These are phyloP conservation scores for Falcunculus frontatus DNA, from an alignment of 2,113 vertebrate genomes.

Conservation along the genomic window DNA sequence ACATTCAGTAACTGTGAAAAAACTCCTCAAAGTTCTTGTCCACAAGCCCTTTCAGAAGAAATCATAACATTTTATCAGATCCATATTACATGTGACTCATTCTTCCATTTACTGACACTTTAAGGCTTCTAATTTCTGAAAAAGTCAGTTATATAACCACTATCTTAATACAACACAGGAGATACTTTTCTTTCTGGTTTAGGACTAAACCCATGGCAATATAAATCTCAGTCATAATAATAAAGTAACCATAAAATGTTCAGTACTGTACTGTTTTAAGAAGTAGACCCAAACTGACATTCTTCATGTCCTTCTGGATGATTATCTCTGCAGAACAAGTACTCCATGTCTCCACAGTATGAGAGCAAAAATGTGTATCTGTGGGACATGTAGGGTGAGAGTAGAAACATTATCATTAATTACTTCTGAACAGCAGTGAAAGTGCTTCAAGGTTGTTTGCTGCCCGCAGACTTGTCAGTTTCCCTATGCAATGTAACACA, in stretches of 20 bases:
- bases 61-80: neutral
- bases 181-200: neutral
- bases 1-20: neutral
- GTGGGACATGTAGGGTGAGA: neutral
- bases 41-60: neutral
- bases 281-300: neutral
- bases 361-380: neutral
- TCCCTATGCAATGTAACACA: neutral
- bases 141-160: neutral
- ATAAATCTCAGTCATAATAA: neutral
- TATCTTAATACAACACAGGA: neutral
- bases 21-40: neutral
- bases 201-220: neutral
- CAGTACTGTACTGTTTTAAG: neutral
- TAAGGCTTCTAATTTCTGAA: neutral
- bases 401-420: conserved; percentile 26
- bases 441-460: conserved; percentile 43
- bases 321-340: neutral
- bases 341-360: neutral
- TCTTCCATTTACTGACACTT: neutral
- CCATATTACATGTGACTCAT: neutral
- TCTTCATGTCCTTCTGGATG: neutral
- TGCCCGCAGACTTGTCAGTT: conserved; percentile 41
- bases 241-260: neutral
- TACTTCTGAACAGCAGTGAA: conserved; percentile 26